Evolutionary conservation across 2,888 invertebrate species (phyloP), one percentile per base, ranked within the genome.

Genomic region (Drosophila tanythrix): DNA sequence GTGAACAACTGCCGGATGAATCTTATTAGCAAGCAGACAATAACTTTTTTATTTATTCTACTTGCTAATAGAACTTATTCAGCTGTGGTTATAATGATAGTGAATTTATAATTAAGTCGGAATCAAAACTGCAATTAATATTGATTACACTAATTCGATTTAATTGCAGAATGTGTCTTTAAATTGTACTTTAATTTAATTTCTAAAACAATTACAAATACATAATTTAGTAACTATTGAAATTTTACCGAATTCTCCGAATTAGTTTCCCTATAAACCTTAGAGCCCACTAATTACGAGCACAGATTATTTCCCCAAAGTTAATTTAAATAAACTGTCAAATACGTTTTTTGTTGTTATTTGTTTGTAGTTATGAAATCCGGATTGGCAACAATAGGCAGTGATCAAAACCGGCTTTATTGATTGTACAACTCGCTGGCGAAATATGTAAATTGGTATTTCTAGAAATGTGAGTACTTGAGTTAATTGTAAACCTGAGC

Each of bases 381-480:
- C 86, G 88, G 81, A 83, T 83, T 70, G 79, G 51, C 75, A 75
- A 67, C 70, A 71, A 81, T 68, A 52, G 70, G n/a, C 38, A n/a
- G 55, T 48, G 66, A 75, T 80, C 74, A 77, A 77, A 36, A 52
- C 52, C 50, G 67, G 72, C 56, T 65, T 50, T 43, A 88, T 83
- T 83, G 79, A 71, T 82, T 78, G 70, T 77, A 35, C 52, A 58
- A 31, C 59, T 48, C 60, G 79, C 35, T 43, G 71, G 63, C 81
- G 56, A 81, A 79, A 86, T 75, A 86, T 88, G 83, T 65, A 79
- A 84, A 84, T 86, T 50, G 46, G 61, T 79, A 65, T 66, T 69
- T 77, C 68, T 58, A 66, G 55, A 74, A 55, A 63, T 74, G 50
- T 66, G 73, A 64, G 52, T 64, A 76, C 50, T 58, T 73, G 57